Base-by-base conservation (phyloP, 2,797 vertebrate species). In the Acanthurus leucopareius region DNA sequence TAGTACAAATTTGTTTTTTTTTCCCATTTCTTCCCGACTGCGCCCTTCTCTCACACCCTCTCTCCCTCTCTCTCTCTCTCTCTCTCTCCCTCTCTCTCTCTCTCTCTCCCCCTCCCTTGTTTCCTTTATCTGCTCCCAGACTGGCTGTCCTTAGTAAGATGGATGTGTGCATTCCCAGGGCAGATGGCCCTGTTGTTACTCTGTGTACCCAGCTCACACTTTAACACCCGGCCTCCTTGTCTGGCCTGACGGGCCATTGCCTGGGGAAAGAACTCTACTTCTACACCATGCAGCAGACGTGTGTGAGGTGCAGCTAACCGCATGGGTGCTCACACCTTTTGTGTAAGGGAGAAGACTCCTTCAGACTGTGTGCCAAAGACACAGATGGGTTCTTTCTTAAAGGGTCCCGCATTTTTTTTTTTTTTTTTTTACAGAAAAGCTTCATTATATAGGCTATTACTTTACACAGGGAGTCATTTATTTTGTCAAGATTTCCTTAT, bases 141-240 rank as follows among this genome's bases (percentile, higher is more conserved):
- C 89, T 80, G 79, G 82, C 68, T 85, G 91, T 91, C 87, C 86
- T 92, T 69, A 87, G 86, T 90, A 94, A 94, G 93, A 94, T 93
- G 89, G 91, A 95, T 95, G 92, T 82, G 73, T 88, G 91, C 91
- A 84, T 92, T 93, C 91, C 91, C 88, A 87, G 89, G 92, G 91
- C 92, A 95, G 94, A 94, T 94, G 94, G 91, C 89, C 85, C 75
- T 86, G 90, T 92, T 95, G 93, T 89, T 94, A 83, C 86, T 87
- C 67, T 58, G 78, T 95, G 92, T 92, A 91, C 86, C 91, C 72
- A 44, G 77, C 89, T 92, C 91, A 87, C 88, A 90, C 87, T 93
- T 92, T 92, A 92, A 90, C 90, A 93, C 90, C 85, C 87, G 51
- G 85, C 78, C 89, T 71, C 82, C 89, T 92, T 91, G 91, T 92